Conservation (phyloP, 2,888 invertebrate species). For the Drosophila siamana region DNA sequence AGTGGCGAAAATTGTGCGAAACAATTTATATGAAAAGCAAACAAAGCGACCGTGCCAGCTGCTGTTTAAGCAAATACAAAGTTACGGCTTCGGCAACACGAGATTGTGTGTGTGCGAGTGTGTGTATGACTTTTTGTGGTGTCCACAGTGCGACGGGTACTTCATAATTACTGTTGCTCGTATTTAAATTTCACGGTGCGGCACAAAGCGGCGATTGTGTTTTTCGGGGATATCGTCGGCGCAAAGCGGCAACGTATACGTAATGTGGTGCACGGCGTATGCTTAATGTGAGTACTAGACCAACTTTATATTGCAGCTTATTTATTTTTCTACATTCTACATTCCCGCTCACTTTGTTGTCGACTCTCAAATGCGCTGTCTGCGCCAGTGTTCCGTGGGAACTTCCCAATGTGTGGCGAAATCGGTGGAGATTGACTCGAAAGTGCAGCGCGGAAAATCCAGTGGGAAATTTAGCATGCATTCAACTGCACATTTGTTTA, state of each 20-base stretch:
- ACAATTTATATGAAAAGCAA: conserved; percentile 69
- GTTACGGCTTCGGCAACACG: conserved; percentile 50
- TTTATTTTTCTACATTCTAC: conserved; percentile 15
- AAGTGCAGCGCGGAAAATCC: conserved; percentile 13
- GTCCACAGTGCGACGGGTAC: conserved; percentile 58
- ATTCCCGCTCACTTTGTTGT: background rate
- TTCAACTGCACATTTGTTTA: conserved; percentile 28
- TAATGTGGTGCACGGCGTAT: conserved; percentile 47
- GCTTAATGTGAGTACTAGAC: conserved; percentile 63
- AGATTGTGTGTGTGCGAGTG: conserved; percentile 9
- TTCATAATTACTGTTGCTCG: conserved; percentile 72
- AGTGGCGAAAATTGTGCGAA: conserved; percentile 60
- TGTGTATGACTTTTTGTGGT: conserved; percentile 66
- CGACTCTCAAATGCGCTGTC: conserved; percentile 2
- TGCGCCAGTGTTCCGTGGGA: conserved; percentile 5
- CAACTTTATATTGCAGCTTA: conserved; percentile 39
- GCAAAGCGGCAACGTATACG: conserved; percentile 45
- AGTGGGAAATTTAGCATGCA: conserved; percentile 42
- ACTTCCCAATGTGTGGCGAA: background rate
- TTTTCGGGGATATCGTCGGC: conserved; percentile 32
- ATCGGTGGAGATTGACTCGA: conserved; percentile 28
- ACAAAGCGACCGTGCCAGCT: conserved; percentile 63
- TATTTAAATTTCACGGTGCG: conserved; percentile 67
- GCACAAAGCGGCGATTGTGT: conserved; percentile 40
- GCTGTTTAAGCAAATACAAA: conserved; percentile 75